These are phyloP conservation scores for Halichoerus grypus DNA, from an alignment of 2,113 vertebrate genomes.

Conservation along the genomic window DNA sequence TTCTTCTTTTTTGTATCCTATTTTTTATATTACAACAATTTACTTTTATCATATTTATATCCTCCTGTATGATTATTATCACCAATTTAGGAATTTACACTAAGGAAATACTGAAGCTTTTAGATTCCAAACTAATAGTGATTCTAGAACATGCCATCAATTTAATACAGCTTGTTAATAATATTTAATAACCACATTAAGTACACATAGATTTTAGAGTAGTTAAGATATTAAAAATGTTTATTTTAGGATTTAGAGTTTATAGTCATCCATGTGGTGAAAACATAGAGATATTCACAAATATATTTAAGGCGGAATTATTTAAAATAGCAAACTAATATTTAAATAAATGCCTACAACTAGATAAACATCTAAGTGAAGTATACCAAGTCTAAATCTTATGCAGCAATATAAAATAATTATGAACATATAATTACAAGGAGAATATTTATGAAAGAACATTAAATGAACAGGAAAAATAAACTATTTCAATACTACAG, in stretches of 20 bases:
- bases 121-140: slow-evolving; percentile 2
- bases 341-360: slow-evolving; percentile 52
- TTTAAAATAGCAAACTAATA: slow-evolving; percentile 47
- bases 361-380: not conserved
- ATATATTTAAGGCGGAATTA: slow-evolving; percentile 44
- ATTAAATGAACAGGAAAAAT: slow-evolving; percentile 18
- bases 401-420: slow-evolving; percentile 30
- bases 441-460: slow-evolving; percentile 45
- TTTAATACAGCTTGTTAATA: not conserved
- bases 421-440: slow-evolving; percentile 31
- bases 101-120: not conserved
- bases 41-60: not conserved
- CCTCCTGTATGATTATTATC: not conserved
- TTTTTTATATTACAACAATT: not conserved
- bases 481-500: not conserved
- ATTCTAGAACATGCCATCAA: not conserved
- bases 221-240: slow-evolving; percentile 41
- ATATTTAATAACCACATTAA: not conserved
- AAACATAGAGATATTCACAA: slow-evolving; percentile 23
- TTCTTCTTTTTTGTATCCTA: not conserved
- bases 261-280: not conserved
- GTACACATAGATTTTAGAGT: not conserved
- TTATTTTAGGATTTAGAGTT: slow-evolving; percentile 44
- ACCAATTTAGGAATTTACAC: not conserved
- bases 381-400: slow-evolving; percentile 22